Percentiles rank a stretch among this genome's conserved stretches.
Conservation (phyloP, 1,140 invertebrate species). For the Vanessa atalanta region DNA sequence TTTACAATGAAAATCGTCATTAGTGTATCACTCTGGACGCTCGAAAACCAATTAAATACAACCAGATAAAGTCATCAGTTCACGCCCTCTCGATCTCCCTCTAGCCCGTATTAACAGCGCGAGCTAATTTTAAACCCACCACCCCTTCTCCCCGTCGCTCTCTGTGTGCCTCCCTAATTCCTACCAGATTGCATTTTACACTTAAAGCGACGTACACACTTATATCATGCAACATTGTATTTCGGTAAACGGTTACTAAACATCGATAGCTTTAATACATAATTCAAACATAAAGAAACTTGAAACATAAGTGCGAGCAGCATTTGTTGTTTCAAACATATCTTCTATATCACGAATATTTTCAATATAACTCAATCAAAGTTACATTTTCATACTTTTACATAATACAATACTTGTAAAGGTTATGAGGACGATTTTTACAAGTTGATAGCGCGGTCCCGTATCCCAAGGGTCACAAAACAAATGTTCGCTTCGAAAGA, state of each 20-base stretch:
- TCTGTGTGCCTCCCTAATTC: conserved; percentile 32
- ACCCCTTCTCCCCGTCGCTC: not conserved
- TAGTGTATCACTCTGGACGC: conserved; percentile 1
- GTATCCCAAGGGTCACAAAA: not conserved
- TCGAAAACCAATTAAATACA: conserved; percentile 19
- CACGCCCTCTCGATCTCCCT: conserved; percentile 25
- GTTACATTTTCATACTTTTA: no score
- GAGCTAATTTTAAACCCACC: conserved; percentile 29
- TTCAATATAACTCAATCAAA: no score
- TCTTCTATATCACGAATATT: no score
- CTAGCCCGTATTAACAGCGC: conserved; percentile 15
- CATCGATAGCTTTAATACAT: not conserved
- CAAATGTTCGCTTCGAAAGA: not conserved
- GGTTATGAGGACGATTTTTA: not conserved
- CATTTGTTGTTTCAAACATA: no score
- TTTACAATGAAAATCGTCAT: not conserved
- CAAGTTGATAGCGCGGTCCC: not conserved
- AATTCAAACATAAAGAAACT: no score
- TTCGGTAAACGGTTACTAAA: not conserved
- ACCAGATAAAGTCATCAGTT: conserved; percentile 30
- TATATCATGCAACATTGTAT: not conserved
- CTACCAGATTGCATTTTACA: conserved; percentile 52
- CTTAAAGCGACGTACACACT: conserved; percentile 17
- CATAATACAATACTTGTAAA: not conserved
- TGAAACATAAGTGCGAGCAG: no score